Evolutionary conservation across 1,140 invertebrate genomes (phyloP).

Genomic region (Lordiphosa mommai): DNA sequence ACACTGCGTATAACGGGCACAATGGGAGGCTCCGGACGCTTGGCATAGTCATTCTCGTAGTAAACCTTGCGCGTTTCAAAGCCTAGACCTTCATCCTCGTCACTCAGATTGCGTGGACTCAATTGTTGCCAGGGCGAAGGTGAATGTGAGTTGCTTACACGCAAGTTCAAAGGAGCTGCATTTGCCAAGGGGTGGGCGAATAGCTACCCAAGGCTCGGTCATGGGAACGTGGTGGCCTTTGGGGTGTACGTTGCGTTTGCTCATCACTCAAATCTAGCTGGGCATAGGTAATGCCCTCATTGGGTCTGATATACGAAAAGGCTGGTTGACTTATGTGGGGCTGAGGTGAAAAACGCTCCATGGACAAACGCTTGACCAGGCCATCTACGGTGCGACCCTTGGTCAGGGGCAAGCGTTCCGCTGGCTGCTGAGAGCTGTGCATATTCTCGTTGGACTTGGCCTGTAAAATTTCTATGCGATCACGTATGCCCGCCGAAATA

Average conservation of each 20-base stretch:
- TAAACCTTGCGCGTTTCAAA: conserved; percentile 82
- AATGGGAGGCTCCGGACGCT: conserved; percentile 65
- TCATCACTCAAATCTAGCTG: conserved; percentile 83
- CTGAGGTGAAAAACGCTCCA: conserved; percentile 84
- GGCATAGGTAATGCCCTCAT: conserved; percentile 85
- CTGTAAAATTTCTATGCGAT: conserved; percentile 78
- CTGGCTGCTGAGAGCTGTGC: conserved; percentile 85
- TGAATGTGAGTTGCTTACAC: conserved; percentile 48
- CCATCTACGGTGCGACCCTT: conserved; percentile 84
- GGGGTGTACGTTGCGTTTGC: conserved; percentile 14
- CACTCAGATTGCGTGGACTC: conserved; percentile 79
- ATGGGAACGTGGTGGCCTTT: conserved; percentile 40
- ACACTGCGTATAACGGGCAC: conserved; percentile 72
- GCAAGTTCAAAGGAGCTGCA: conserved; percentile 27
- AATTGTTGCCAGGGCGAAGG: conserved; percentile 75
- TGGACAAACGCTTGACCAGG: conserved; percentile 84
- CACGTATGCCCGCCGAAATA: conserved; percentile 77
- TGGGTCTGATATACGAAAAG: conserved; percentile 77
- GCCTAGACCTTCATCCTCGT: conserved; percentile 88
- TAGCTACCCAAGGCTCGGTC: conserved; percentile 40
- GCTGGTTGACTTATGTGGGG: conserved; percentile 80
- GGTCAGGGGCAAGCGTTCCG: conserved; percentile 83
- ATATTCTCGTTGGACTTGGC: conserved; percentile 82
- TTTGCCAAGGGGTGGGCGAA: conserved; percentile 36
- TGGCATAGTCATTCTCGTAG: conserved; percentile 73